Evolutionary conservation across 2,113 vertebrate species (phyloP), one percentile per base, ranked within the genome.

Genomic region (Melanocharis versteri): DNA sequence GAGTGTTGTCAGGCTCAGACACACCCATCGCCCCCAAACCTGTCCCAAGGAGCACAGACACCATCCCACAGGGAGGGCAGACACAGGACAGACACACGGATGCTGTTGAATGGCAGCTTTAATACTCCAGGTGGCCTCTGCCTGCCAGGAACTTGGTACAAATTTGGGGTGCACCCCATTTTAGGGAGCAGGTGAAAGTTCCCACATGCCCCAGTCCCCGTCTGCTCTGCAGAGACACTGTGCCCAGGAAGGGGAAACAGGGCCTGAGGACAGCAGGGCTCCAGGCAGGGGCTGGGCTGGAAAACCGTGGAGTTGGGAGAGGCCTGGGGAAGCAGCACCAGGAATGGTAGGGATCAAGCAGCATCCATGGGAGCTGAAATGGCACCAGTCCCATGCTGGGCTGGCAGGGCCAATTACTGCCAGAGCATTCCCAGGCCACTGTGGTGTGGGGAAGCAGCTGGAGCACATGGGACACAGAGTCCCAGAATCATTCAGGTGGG

Each of bases 1-100:
- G 24, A 39, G 47, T 1, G 15, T 13, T 2, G 0, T 17, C 44
- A 33, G n/a, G 22, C 22, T 77, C 0, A 0, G 47, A 42, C 6
- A 4, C 2, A 4, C 0, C 37, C 24, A 45, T 3, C 10, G 13
- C 11, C 15, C 44, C 48, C 44, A 35, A 37, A 61, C 5, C 42
- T 70, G 39, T 6, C 11, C 37, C 50, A 68, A 4, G 13, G 0
- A 2, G 17, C 27, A 40, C 6, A 35, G 31, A 21, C 6, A 22
- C 45, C 40, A 48, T 37, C 53, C 33, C 16, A 2, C 51, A 60
- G 65, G 33, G 33, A 35, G 1, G 30, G 5, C 47, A 83, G 40
- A 69, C 47, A 76, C 21, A 61, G 47, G 53, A 95, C 82, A 91
- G 12, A 72, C 60, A 57, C 73, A 47, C 0, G 0, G 2, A 6